Evolutionary conservation across 2,113 vertebrate species (phyloP), one percentile per base, ranked within the genome.

Genomic region (Notiomystis cincta): DNA sequence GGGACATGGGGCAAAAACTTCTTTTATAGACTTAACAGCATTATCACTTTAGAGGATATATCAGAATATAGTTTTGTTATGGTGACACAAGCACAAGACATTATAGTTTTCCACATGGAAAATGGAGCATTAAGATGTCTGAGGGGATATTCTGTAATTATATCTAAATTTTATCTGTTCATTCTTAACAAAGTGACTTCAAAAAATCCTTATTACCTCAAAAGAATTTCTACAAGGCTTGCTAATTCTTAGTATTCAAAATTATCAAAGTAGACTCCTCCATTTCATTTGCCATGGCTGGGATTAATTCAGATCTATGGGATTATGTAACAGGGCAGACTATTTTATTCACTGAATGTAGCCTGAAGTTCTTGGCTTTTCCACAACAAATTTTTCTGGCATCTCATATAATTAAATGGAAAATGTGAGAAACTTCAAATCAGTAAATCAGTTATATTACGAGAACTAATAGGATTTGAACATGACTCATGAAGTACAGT

Each of bases 401-500:
- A 75, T 42, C 30, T 66, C 61, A 65, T 38, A 89, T 8, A 15
- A 4, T 51, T 77, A 91, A 91, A 77, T 30, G 19, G 37, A 72
- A 86, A 82, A 80, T 44, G 33, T 22, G 91, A 90, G 58, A 82
- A 94, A 82, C n/a, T 20, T 88, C 27, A 62, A 58, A 64, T 86
- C 5, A 2, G 30, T 44, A 83, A 82, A 89, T 81, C 72, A 91
- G 42, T 24, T 72, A 58, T 44, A 44, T 78, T 60, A 61, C 61
- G 62, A 50, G 24, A 97, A 87, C 79, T 90, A 85, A 85, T 23
- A 89, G 64, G 76, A 95, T 90, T 97, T 89, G 27, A 82, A 84
- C 50, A 95, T 85, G 67, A 88, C 80, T 95, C 89, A 86, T 53
- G 11, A 54, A 31, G 82, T 87, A 31, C 42, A 90, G 83, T 91